A percentile compares a stretch with the other conserved stretches of the same genome.
Evolutionary conservation across 2,797 vertebrate species (phyloP).

Genomic region (Lepidocolaptes lacrymiger): DNA sequence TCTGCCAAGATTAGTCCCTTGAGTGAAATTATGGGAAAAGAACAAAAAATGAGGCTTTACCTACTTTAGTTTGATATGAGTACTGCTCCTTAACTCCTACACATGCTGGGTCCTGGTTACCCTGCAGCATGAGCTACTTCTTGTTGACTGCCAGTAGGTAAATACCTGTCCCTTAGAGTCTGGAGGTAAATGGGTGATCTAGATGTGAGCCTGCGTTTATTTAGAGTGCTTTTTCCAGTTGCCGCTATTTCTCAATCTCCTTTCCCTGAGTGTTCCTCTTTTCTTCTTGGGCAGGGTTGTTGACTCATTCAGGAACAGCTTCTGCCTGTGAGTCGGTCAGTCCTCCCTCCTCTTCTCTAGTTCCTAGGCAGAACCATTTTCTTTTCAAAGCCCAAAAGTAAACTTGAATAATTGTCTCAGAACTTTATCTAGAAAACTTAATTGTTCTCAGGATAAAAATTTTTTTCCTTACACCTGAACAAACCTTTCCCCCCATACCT

Average conservation of each 20-base stretch:
- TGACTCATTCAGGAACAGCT: slow-evolving; percentile 16
- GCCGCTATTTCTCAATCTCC: background rate
- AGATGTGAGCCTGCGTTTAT: background rate
- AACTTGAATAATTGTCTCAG: background rate
- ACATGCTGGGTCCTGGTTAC: background rate
- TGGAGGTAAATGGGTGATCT: rapidly evolving
- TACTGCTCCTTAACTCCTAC: background rate
- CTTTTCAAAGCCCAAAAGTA: background rate
- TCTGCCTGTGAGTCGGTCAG: background rate
- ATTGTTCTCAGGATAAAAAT: background rate
- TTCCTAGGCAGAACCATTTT: background rate
- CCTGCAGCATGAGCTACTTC: background rate
- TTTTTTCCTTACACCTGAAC: background rate
- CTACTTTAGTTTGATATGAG: background rate
- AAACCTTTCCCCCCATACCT: background rate
- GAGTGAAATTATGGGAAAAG: background rate
- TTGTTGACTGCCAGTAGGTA: background rate
- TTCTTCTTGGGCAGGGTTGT: background rate
- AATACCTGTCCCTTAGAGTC: background rate
- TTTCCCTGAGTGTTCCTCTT: background rate
- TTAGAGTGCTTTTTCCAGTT: background rate
- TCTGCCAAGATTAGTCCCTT: background rate
- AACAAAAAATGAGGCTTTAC: background rate
- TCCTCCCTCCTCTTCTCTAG: background rate
- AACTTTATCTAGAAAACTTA: background rate